These are phyloP conservation scores for Xylocopa sonorina DNA, from an alignment of 1,140 invertebrate genomes.

Conservation along the genomic window DNA sequence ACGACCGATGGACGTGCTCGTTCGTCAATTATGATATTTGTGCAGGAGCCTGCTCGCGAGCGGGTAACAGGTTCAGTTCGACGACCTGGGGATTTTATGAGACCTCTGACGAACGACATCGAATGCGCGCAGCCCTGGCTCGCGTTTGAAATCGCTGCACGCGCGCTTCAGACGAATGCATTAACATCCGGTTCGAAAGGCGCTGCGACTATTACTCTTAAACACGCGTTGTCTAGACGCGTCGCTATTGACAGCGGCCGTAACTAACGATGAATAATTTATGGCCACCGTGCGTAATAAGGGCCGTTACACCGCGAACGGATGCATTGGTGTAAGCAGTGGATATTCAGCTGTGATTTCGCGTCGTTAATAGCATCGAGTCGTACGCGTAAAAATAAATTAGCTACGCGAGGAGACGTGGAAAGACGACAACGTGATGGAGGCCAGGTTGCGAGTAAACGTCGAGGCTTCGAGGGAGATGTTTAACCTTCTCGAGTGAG, in stretches of 20 bases:
- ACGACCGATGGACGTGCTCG: no score
- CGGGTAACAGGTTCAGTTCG: no score
- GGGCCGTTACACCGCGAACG: conserved; percentile 23
- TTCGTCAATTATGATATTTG: no score
- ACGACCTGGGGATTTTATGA: no score
- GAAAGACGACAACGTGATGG: not conserved
- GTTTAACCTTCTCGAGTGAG: not conserved
- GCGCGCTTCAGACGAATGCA: not conserved
- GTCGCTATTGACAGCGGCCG: conserved; percentile 35
- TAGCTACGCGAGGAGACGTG: no score
- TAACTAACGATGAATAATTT: conserved; percentile 63
- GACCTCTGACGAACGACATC: no score
- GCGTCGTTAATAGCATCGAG: not conserved
- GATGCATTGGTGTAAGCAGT: not conserved
- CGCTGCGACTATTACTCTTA: conserved; percentile 51
- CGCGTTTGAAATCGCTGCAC: not conserved
- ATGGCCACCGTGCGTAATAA: conserved; percentile 42
- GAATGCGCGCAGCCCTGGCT: not conserved
- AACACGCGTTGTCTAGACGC: conserved; percentile 58
- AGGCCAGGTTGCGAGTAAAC: not conserved
- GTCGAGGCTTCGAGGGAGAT: not conserved
- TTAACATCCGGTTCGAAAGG: conserved; percentile 57
- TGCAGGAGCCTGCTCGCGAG: no score
- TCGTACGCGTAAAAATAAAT: no score
- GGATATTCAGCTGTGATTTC: not conserved